Evolutionary conservation across 1,140 invertebrate genomes (phyloP), one percentile per base, ranked within the genome.

Genomic region (Cotesia typhae): DNA sequence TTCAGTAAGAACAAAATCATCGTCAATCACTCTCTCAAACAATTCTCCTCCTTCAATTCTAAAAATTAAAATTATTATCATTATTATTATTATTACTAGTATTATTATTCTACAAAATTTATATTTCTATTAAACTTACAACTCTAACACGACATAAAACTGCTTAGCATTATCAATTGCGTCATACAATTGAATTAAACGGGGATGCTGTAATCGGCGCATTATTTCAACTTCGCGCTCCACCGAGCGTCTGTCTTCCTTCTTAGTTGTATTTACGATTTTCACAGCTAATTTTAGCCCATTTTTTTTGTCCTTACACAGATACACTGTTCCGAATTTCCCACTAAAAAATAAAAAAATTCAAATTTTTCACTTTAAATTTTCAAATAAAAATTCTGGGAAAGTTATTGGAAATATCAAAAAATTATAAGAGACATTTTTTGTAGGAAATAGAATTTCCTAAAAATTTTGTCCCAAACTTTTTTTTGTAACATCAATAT

Each of bases 11-110:
- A 98, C 90, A 81, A 99, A 99, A 83, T 99, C 97, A 82, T 99
- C 98, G 79, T 97, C 96, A 73, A 99, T 98, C 4, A 99, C 97
- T 72, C 98, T 90, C 85, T 99, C 98, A 83, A 99, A 99, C 5
- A 99, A 89, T 88, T 99, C 98, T 5, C 98, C 98, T 4, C 98
- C 98, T 83, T 95, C 93, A 79, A 99, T 96, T 77, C 97, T 99
- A 84, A 66, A 82, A 80, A 79, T 75, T 72, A 73, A 79, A 77
- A 83, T 71, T 74, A 28, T 17, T 1, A 17, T 79, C 77, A 70
- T 77, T 75, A 69, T 74, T 59, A 52, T 65, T 1, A 17, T 79
- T 76, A 70, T 77, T 75, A 69, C 73, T 59, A 52, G 61, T 6
- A 38, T 57, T 38, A 1, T 3, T 41, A 7, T 41, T 41, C 4